A percentile compares a stretch with the other conserved stretches of the same genome.
phyloP scores from a whole-genome alignment of 2,888 invertebrate species.

The Noctua comes region DNA sequence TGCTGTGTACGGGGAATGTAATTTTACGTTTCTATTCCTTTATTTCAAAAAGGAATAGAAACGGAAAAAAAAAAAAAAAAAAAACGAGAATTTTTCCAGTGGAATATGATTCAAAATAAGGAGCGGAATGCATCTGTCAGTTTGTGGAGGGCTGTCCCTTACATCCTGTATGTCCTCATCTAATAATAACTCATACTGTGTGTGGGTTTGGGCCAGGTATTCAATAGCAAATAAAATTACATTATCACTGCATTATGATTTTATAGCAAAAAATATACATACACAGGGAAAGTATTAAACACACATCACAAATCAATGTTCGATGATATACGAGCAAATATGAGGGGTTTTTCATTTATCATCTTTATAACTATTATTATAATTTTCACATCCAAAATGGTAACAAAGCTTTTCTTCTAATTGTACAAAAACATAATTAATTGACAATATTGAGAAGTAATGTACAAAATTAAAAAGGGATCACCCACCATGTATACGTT shows the following conservation, averaged over 20 bases:
- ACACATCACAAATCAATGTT: constrained; percentile 86
- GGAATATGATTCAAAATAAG: too few species aligned
- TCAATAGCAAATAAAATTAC: constrained; percentile 80
- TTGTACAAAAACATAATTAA: constrained; percentile 63
- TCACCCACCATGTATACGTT: constrained; percentile 45
- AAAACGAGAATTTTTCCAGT: too few species aligned
- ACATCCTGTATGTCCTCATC: neutral
- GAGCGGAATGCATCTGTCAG: too few species aligned
- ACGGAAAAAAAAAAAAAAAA: too few species aligned
- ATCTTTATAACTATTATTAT: constrained; percentile 64
- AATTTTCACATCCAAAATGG: constrained; percentile 67
- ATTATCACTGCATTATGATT: constrained; percentile 88
- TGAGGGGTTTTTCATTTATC: constrained; percentile 69
- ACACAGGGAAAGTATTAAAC: constrained; percentile 87
- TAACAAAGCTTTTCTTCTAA: constrained; percentile 64
- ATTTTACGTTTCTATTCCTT: too few species aligned
- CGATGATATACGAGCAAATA: constrained; percentile 75
- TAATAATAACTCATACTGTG: neutral
- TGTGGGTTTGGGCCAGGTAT: constrained; percentile 5
- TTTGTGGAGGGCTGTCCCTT: too few species aligned
- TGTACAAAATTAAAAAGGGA: constrained; percentile 54
- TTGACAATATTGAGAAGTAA: constrained; percentile 61
- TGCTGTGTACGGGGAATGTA: too few species aligned
- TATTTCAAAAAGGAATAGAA: too few species aligned
- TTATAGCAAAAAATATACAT: constrained; percentile 90